A percentile compares a stretch with the other conserved stretches of the same genome.
Conservation (phyloP, 2,888 invertebrate species). For the Drosophila eohydei region DNA sequence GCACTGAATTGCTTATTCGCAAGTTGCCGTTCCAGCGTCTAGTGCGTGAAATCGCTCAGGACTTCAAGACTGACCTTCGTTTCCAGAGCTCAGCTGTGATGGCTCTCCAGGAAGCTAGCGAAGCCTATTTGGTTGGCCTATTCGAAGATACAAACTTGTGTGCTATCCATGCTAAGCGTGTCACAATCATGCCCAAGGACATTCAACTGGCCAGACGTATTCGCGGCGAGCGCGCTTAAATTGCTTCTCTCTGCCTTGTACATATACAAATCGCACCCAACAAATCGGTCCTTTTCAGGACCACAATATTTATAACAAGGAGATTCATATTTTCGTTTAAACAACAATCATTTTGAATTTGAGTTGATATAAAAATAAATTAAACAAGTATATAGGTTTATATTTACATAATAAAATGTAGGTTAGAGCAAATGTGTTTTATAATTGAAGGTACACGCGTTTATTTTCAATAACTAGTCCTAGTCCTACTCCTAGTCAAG, state of each 20-base stretch:
- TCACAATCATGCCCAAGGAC: slow-evolving; percentile 98
- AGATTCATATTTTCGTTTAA: slow-evolving; percentile 22
- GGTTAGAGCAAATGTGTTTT: too few relatives aligned
- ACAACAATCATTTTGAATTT: background rate
- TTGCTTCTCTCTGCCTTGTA: background rate
- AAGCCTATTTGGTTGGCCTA: slow-evolving; percentile 19
- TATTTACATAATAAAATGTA: background rate
- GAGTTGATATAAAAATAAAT: background rate
- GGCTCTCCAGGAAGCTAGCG: slow-evolving; percentile 28
- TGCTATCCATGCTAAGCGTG: slow-evolving; percentile 97
- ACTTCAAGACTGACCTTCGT: too few relatives aligned
- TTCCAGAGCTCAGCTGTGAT: slow-evolving; percentile 16
- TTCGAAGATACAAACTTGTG: slow-evolving; percentile 81
- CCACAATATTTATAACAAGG: slow-evolving; percentile 25
- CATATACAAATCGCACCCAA: background rate
- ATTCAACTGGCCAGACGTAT: slow-evolving; percentile 97
- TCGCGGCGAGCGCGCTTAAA: slow-evolving; percentile 96
- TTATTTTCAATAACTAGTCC: too few relatives aligned
- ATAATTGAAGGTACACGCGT: too few relatives aligned
- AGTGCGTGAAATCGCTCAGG: too few relatives aligned
- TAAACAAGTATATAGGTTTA: background rate
- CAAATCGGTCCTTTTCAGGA: slow-evolving; percentile 54
- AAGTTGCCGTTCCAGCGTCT: too few relatives aligned
- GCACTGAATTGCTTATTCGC: background rate
- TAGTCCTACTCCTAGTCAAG: too few relatives aligned